A percentile compares a stretch with the other conserved stretches of the same genome.
phyloP scores from a whole-genome alignment of 2,113 vertebrate genomes.

The Hippocampus guttulatus region DNA sequence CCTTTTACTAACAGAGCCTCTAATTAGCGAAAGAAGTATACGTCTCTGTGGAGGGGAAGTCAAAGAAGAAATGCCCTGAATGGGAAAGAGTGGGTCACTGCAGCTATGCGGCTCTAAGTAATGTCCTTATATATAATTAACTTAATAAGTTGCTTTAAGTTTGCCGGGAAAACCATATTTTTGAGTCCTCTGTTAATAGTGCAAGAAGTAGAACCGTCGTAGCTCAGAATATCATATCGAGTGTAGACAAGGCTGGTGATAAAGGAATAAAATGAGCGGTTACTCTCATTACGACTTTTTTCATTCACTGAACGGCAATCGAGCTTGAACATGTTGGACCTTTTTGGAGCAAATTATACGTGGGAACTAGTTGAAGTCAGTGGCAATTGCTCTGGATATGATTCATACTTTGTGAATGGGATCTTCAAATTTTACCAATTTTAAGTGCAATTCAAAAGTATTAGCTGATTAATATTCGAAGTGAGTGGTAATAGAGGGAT shows the following conservation, averaged over 20 bases:
- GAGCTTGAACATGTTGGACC: neutral
- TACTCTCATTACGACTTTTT: neutral
- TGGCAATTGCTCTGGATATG: neutral
- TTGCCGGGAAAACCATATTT: constrained; percentile 1
- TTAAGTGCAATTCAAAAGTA: too few relatives aligned
- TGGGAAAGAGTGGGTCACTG: constrained; percentile 35
- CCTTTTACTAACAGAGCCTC: constrained; percentile 59
- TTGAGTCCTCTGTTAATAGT: constrained; percentile 21
- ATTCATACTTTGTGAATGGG: too few relatives aligned
- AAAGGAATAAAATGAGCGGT: neutral
- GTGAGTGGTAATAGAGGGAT: too few relatives aligned
- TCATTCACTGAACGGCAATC: neutral
- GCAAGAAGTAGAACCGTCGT: neutral
- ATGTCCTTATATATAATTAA: constrained; percentile 46
- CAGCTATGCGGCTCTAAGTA: constrained; percentile 18
- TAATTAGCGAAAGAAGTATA: constrained; percentile 61
- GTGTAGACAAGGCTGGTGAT: neutral
- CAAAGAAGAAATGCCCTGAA: constrained; percentile 36
- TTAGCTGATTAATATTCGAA: too few relatives aligned
- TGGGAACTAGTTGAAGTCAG: neutral
- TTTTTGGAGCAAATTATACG: neutral
- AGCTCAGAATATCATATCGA: neutral
- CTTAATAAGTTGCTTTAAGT: constrained; percentile 21
- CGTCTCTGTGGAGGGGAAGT: constrained; percentile 41
- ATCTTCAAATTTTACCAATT: too few relatives aligned